Evolutionary conservation across 2,113 vertebrate species (phyloP), one percentile per base, ranked within the genome.

Genomic region (Corvus cornix): DNA sequence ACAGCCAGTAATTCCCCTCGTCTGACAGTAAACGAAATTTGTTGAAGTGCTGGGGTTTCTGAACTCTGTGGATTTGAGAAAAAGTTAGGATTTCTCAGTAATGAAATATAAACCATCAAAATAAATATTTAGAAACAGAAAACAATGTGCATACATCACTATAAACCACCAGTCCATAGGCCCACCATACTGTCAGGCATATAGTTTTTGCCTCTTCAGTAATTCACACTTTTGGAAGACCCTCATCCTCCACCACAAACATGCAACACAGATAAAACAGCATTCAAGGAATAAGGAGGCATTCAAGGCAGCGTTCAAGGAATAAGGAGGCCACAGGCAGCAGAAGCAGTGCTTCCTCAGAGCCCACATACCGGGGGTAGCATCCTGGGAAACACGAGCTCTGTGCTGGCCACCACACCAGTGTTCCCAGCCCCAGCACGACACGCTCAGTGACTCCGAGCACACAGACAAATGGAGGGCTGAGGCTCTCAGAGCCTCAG

Each of bases 1-100:
- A 99, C 98, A 87, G 98, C 98, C 87, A 99, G 13, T 35, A 99
- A 97, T 84, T 99, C 98, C 37, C 98, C 98, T 3, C 97, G 97
- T 88, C 97, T 98, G 93, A 99, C 98, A 67, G 98, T 98, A 72
- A 99, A 99, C 4, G 98, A 98, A 67, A 99, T 66, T 2, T 98
- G 98, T 77, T 98, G 98, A 64, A 99, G 98, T 14, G 99, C 98
- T 59, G 99, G 98, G 43, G 96, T 97, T 86, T 99, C 99, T 30
- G 96, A 96, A 33, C 68, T 96, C 99, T 99, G 73, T 1, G 62
- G 90, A 93, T 91, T 69, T 44, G 28, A 91, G 77, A 78, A 91
- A 66, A 91, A 87, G 26, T 75, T 41, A 85, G 6, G 10, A 22
- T 86, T 91, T 53, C 24, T 75, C 52, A 91, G n/a, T 35, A 79